Percentiles rank a stretch among this genome's conserved stretches.
Evolutionary conservation across 2,888 invertebrate species (phyloP).

Genomic region (Drosophila borealis): DNA sequence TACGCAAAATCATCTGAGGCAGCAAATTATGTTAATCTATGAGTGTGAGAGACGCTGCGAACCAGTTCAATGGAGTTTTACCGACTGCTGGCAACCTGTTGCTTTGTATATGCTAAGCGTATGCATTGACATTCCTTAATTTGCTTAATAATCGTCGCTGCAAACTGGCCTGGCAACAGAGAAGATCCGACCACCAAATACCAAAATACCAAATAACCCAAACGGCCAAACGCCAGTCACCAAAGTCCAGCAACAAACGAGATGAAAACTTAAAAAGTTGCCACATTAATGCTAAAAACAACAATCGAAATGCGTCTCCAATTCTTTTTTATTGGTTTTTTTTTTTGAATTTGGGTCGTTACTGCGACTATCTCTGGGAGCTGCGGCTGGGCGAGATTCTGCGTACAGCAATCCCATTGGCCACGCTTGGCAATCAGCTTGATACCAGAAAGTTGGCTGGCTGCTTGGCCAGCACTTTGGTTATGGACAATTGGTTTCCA

Average conservation of each 20-base stretch:
- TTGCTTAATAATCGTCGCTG: slow-evolving; percentile 73
- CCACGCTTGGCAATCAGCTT: slow-evolving; percentile 66
- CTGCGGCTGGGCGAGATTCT: slow-evolving; percentile 7
- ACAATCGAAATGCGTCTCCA: slow-evolving; percentile 49
- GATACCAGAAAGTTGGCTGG: slow-evolving; percentile 13
- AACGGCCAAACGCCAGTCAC: slow-evolving; percentile 10
- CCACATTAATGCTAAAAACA: slow-evolving; percentile 42
- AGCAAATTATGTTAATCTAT: slow-evolving; percentile 57
- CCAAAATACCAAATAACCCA: not conserved
- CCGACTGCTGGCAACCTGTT: slow-evolving; percentile 71
- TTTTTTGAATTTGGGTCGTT: slow-evolving; percentile 21
- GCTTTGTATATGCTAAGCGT: slow-evolving; percentile 73
- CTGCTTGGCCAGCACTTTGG: slow-evolving; percentile 26
- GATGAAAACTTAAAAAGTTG: slow-evolving; percentile 35
- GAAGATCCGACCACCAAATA: slow-evolving; percentile 13
- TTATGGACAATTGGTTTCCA: slow-evolving; percentile 61
- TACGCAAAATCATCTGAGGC: slow-evolving; percentile 56
- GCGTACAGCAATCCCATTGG: slow-evolving; percentile 52
- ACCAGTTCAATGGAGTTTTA: slow-evolving; percentile 67
- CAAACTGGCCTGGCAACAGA: slow-evolving; percentile 70
- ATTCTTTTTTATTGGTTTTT: slow-evolving; percentile 9
- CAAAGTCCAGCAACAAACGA: slow-evolving; percentile 17
- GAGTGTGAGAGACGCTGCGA: slow-evolving; percentile 48
- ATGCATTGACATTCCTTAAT: slow-evolving; percentile 76
- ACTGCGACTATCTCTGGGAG: slow-evolving; percentile 26